phyloP scores from a whole-genome alignment of 2,888 invertebrate species.

The Spodoptera littoralis region DNA sequence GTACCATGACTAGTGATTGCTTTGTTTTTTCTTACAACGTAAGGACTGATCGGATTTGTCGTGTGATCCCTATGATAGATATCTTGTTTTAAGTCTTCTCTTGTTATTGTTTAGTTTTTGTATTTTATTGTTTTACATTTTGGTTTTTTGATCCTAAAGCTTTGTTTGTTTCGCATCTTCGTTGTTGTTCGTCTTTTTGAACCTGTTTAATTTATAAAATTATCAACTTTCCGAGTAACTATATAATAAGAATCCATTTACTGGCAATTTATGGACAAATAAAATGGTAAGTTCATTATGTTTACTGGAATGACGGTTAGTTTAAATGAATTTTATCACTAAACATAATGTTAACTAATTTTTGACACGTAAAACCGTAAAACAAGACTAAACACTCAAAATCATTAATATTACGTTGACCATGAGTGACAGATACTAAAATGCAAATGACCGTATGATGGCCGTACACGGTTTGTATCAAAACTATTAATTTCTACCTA shows the following conservation, averaged over 20 bases:
- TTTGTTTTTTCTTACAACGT: conserved; percentile 61
- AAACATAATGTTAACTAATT: conserved; percentile 38
- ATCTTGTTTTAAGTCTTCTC: conserved; percentile 19
- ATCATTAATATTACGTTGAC: conserved; percentile 48
- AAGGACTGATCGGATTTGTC: conserved; percentile 56
- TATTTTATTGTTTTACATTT: neutral
- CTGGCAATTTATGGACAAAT: too few relatives aligned
- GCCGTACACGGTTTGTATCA: conserved; percentile 59
- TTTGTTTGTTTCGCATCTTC: neutral
- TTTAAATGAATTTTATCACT: conserved; percentile 14
- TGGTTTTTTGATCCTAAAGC: neutral
- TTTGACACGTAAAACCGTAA: conserved; percentile 38
- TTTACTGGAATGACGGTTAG: too few relatives aligned
- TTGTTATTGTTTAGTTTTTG: conserved; percentile 19
- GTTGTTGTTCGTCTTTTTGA: too few relatives aligned
- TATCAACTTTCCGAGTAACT: too few relatives aligned
- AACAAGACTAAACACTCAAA: conserved; percentile 34
- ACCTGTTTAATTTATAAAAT: too few relatives aligned
- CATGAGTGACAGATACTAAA: conserved; percentile 53
- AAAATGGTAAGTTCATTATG: too few relatives aligned
- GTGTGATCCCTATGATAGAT: conserved; percentile 48
- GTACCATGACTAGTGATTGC: conserved; percentile 71
- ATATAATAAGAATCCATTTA: too few relatives aligned
- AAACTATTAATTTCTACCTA: conserved; percentile 73
- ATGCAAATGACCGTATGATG: conserved; percentile 62